phyloP scores from a whole-genome alignment of 2,797 vertebrate genomes.

The Pempheris klunzingeri region DNA sequence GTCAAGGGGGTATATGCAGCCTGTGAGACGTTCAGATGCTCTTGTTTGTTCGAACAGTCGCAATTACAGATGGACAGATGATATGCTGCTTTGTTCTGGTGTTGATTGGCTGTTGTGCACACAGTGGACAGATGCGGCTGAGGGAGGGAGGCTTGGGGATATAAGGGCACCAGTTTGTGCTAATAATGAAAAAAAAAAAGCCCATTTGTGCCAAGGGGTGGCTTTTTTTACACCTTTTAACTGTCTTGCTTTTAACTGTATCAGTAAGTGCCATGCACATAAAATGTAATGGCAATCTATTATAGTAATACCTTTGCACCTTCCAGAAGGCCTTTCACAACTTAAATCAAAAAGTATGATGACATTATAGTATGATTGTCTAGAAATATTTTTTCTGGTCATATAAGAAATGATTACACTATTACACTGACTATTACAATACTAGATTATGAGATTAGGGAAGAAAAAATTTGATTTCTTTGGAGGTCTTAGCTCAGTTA shows the following conservation, averaged over 20 bases:
- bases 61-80: slow-evolving; percentile 56
- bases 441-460: neutral
- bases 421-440: neutral
- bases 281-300: slow-evolving; percentile 22
- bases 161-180: slow-evolving; percentile 2
- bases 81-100: slow-evolving; percentile 45
- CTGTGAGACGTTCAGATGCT: slow-evolving; percentile 39
- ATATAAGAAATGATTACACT: slow-evolving; percentile 4
- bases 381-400: neutral
- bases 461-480: slow-evolving; percentile 11
- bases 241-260: slow-evolving; percentile 20
- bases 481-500: slow-evolving; percentile 8
- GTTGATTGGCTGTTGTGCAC: slow-evolving; percentile 60
- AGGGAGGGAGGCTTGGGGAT: slow-evolving; percentile 13
- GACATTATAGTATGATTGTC: neutral
- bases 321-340: neutral
- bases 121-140: slow-evolving; percentile 35
- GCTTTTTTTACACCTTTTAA: slow-evolving; percentile 48
- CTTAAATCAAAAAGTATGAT: neutral
- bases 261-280: neutral
- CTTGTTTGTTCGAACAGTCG: slow-evolving; percentile 36
- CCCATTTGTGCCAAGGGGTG: slow-evolving; percentile 11
- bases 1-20: slow-evolving; percentile 17
- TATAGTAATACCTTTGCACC: neutral
- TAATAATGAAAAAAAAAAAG: slow-evolving; percentile 32